Percentiles rank a stretch among this genome's conserved stretches.
Evolutionary conservation across 2,113 vertebrate genomes (phyloP).

Genomic region (Tupaia chinensis): DNA sequence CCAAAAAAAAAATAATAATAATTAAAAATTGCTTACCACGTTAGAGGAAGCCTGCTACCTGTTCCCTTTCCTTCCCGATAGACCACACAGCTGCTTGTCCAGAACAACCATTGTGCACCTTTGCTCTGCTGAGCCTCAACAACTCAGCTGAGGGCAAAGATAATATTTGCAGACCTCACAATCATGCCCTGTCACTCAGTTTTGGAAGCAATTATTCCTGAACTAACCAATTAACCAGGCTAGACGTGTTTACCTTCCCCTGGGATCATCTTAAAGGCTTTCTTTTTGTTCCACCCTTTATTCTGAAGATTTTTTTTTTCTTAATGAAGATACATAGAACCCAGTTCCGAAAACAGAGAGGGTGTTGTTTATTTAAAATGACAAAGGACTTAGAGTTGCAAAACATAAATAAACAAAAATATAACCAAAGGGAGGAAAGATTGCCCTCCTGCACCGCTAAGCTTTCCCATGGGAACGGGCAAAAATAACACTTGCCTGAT

Average conservation of each 20-base stretch:
- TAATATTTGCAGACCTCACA: background rate
- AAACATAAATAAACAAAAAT: background rate
- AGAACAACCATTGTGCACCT: background rate
- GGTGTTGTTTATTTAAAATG: background rate
- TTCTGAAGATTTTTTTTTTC: background rate
- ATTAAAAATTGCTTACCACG: background rate
- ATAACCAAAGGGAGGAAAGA: background rate
- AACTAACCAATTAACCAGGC: constrained; percentile 32
- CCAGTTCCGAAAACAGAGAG: background rate
- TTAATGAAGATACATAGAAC: background rate
- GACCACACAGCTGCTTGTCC: background rate
- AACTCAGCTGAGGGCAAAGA: background rate
- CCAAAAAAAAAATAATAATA: no score
- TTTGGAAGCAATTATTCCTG: constrained; percentile 22
- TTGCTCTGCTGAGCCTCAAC: background rate
- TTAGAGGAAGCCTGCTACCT: background rate
- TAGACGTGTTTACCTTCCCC: background rate
- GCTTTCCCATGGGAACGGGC: background rate
- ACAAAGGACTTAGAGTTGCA: background rate
- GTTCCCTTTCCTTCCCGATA: background rate
- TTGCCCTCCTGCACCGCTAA: no score
- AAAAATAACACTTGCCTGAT: background rate
- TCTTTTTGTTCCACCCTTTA: background rate
- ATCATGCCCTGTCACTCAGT: background rate
- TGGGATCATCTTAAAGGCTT: background rate